Evolutionary conservation across 2,888 invertebrate species (phyloP), one percentile per base, ranked within the genome.

Genomic region (Ornithoptera priamus): DNA sequence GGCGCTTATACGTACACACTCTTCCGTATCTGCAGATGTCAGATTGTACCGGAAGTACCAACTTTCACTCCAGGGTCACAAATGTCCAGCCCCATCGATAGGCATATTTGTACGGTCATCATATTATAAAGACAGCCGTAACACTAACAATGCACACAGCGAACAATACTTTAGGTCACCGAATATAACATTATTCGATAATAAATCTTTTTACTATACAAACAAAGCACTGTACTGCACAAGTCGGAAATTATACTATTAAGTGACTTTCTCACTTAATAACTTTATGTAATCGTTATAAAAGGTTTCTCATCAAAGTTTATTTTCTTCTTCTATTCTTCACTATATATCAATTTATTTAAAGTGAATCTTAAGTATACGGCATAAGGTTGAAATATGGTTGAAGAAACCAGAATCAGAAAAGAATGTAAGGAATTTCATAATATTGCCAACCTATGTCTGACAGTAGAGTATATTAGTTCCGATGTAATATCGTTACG

Each of bases 41-140:
- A 86, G 86, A 85, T 89, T 84, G 79, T 88, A 77, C 92, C 91
- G 91, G 92, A 92, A 87, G 89, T 90, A 75, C 72, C 80, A 76
- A 86, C 91, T 92, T 91, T 91, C 91, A 85, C 92, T 82, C 69
- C 72, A 78, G 87, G 90, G 79, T 78, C 77, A 73, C 73, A 71
- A 72, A 72, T 74, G 73, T 72, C 74, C 74, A 72, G 71, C 73
- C 87, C 66, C 62, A 65, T 72, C 81, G 77, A 75, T 75, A 72
- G 81, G 80, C 83, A 82, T 70, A 77, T 82, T 83, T 84, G 85
- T 84, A 83, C 83, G 81, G 78, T 80, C 79, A 85, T 84, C 82
- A 77, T 79, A 77, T 74, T 78, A 81, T 81, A 81, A 79, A 76
- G 46, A 46, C 15, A 4, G 46, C 15, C 46, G 46, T 46, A 46